phyloP scores from a whole-genome alignment of 1,140 invertebrate genomes.

The Drosophila lini region DNA sequence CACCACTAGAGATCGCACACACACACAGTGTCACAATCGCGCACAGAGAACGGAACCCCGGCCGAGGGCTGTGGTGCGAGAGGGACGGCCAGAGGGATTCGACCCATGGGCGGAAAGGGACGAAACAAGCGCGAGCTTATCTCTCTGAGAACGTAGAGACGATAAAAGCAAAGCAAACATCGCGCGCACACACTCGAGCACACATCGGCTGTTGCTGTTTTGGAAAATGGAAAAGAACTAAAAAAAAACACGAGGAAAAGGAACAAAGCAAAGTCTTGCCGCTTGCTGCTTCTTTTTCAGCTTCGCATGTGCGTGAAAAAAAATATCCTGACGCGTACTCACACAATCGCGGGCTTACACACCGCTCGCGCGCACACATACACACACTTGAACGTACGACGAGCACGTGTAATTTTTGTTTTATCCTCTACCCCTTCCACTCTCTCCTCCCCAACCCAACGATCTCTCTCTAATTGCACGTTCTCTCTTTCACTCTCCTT shows the following conservation, averaged over 20 bases:
- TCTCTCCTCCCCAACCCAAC: not conserved
- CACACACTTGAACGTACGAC: not conserved
- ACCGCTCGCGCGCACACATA: slow-evolving; percentile 12
- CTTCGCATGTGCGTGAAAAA: slow-evolving; percentile 64
- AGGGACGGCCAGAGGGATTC: slow-evolving; percentile 33
- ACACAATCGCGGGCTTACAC: not conserved
- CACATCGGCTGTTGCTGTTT: slow-evolving; percentile 57
- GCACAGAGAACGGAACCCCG: slow-evolving; percentile 19
- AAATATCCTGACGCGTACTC: slow-evolving; percentile 54
- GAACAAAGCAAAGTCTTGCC: slow-evolving; percentile 18
- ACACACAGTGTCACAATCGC: slow-evolving; percentile 16
- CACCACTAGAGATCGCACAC: slow-evolving; percentile 58
- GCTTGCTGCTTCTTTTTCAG: slow-evolving; percentile 11
- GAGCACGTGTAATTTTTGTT: slow-evolving; percentile 60
- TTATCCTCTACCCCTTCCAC: slow-evolving; percentile 22
- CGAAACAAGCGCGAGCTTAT: slow-evolving; percentile 63
- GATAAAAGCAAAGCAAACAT: slow-evolving; percentile 80
- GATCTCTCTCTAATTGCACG: slow-evolving; percentile 23
- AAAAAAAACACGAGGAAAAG: slow-evolving; percentile 32
- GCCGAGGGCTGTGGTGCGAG: slow-evolving; percentile 11
- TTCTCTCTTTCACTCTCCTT: slow-evolving; percentile 30
- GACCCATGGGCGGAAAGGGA: slow-evolving; percentile 33
- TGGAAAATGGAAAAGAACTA: slow-evolving; percentile 33
- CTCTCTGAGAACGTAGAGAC: slow-evolving; percentile 61
- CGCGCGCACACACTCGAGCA: slow-evolving; percentile 10